phyloP scores from a whole-genome alignment of 2,888 invertebrate genomes.

The Microplitis manilae region DNA sequence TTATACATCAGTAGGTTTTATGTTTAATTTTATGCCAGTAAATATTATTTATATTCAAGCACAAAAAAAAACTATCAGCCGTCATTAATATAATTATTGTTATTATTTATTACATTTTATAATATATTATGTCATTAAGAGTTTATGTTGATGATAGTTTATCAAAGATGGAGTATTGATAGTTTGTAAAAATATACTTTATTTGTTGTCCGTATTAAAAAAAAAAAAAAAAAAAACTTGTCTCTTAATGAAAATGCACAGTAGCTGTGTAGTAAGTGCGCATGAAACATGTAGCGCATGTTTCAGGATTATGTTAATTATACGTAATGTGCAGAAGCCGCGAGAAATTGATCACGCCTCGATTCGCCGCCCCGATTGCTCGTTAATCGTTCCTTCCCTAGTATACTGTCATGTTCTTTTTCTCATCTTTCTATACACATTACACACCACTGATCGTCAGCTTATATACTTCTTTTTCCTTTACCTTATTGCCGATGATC shows the following conservation, averaged over 20 bases:
- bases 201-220: not conserved
- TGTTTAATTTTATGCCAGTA: not conserved
- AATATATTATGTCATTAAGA: not conserved
- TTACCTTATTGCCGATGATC: not conserved
- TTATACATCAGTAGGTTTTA: not conserved
- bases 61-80: not conserved
- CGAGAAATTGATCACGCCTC: slow-evolving; percentile 55
- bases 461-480: not conserved
- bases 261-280: slow-evolving; percentile 24
- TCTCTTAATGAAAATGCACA: slow-evolving; percentile 19
- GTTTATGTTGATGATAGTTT: not conserved
- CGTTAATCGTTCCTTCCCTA: slow-evolving; percentile 49
- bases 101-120: not conserved
- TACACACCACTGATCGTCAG: slow-evolving; percentile 2
- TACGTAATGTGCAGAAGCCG: slow-evolving; percentile 55
- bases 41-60: not conserved
- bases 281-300: slow-evolving; percentile 26
- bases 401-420: not conserved
- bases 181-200: not conserved
- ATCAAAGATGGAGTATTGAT: not conserved
- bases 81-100: not conserved
- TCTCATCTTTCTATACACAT: not conserved
- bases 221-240: not conserved
- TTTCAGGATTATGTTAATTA: slow-evolving; percentile 57
- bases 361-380: slow-evolving; percentile 48